Percentiles rank a stretch among this genome's conserved stretches.
Evolutionary conservation across 1,140 invertebrate species (phyloP).

Genomic region (Dufourea novaeangliae): DNA sequence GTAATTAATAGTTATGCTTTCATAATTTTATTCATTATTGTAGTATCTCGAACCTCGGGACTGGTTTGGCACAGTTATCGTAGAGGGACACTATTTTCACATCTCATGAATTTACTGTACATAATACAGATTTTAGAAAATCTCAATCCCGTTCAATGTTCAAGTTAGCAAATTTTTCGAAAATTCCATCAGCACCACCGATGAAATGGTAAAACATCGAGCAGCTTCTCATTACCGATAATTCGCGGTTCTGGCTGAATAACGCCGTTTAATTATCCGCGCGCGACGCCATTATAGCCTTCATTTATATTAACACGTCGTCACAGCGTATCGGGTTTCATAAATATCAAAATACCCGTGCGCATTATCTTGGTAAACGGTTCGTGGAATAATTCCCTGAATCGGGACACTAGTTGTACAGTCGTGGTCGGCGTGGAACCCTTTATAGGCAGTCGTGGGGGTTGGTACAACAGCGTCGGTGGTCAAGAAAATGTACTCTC

Average conservation of each 20-base stretch:
- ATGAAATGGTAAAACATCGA: too few species aligned
- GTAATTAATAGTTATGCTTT: too few species aligned
- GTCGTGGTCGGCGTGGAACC: background rate
- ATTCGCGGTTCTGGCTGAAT: background rate
- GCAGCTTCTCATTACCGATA: background rate
- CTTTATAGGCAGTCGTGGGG: conserved; percentile 5
- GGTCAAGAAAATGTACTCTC: conserved; percentile 40
- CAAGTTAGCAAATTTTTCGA: too few species aligned
- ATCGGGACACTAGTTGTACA: background rate
- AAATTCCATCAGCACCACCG: too few species aligned
- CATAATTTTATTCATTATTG: too few species aligned
- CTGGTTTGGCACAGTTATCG: too few species aligned
- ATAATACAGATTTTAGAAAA: too few species aligned
- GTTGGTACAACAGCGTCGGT: background rate
- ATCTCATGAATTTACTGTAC: too few species aligned
- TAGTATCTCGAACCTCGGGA: too few species aligned
- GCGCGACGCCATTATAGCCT: background rate
- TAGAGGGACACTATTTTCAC: too few species aligned
- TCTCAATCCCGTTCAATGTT: too few species aligned
- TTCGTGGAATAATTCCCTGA: conserved; percentile 5
- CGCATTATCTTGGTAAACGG: background rate
- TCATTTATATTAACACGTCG: background rate
- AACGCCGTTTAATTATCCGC: conserved; percentile 8
- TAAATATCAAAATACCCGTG: conserved; percentile 10
- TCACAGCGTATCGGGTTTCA: too few species aligned